Evolutionary conservation across 2,888 invertebrate species (phyloP).

Genomic region (Oasisia sp.): DNA sequence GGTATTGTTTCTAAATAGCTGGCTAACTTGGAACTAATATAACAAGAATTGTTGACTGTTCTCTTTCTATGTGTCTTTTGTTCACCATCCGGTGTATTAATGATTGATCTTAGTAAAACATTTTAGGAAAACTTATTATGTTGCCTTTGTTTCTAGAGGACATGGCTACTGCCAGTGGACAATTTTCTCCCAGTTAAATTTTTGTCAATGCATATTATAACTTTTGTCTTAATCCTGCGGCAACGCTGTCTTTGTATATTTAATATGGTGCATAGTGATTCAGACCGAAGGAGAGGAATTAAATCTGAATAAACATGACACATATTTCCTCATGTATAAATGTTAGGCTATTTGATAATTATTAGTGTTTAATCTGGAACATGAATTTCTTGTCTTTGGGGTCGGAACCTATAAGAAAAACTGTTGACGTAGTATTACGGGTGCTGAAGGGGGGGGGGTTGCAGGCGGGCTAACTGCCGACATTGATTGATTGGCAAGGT

Average conservation of each 20-base stretch:
- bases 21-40: not conserved
- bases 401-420: not conserved
- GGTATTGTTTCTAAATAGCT: not conserved
- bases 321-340: not conserved
- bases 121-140: not conserved
- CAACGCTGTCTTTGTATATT: not conserved
- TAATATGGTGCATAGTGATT: not conserved
- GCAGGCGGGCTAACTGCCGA: not conserved
- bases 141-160: not conserved
- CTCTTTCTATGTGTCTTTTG: not conserved
- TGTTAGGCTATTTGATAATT: not conserved
- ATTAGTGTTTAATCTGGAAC: not conserved
- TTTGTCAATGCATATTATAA: not conserved
- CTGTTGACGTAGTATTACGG: not conserved
- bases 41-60: not conserved
- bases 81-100: too few relatives aligned
- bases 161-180: not conserved
- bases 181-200: not conserved
- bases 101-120: too few relatives aligned
- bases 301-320: not conserved
- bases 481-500: constrained; percentile 17
- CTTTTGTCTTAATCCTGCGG: not conserved
- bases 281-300: not conserved
- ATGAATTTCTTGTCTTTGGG: not conserved
- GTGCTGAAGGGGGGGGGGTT: not conserved